Evolutionary conservation across 2,113 vertebrate genomes (phyloP), one percentile per base, ranked within the genome.

Genomic region (Riparia riparia): DNA sequence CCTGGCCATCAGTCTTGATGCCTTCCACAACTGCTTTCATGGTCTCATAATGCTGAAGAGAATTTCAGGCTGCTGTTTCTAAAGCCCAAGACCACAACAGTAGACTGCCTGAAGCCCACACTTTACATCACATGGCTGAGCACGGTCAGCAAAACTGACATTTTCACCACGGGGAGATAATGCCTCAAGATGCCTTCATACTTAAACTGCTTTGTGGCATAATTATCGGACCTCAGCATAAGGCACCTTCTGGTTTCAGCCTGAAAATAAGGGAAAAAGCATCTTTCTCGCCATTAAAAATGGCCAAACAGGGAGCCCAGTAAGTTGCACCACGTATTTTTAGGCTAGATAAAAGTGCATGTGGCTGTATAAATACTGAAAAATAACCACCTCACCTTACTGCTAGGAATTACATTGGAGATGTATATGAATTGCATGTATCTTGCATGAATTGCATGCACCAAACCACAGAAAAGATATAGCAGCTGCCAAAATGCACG

Each of bases 361-460:
- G 31, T 84, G 22, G 42, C 39, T 11, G 10, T 44, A 11, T 53
- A n/a, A 65, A 63, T 28, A 54, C 12, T 29, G 18, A 53, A 77
- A 86, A 90, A 72, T 26, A 88, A 57, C 25, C 68, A 50, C 31
- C 16, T 89, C 21, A 12, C 71, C 47, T 70, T 64, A 34, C 18
- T 88, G 84, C 53, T 80, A 17, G 50, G 45, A 54, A 25, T 57
- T 83, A 29, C 41, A 57, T 8, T 57, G 47, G 47, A 54, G 16
- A 19, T 24, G 50, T 1, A 0, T 31, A 18, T 44, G 61, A 53
- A 42, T 12, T 28, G 9, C 0, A 0, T 66, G 22, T 19, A 8
- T 26, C 26, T n/a, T n/a, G n/a, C n/a, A n/a, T n/a, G n/a, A n/a
- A n/a, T n/a, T n/a, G n/a, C n/a, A n/a, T n/a, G n/a, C n/a, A 81